Conservation (phyloP, 2,888 invertebrate genomes). For the Onchidella celtica region DNA sequence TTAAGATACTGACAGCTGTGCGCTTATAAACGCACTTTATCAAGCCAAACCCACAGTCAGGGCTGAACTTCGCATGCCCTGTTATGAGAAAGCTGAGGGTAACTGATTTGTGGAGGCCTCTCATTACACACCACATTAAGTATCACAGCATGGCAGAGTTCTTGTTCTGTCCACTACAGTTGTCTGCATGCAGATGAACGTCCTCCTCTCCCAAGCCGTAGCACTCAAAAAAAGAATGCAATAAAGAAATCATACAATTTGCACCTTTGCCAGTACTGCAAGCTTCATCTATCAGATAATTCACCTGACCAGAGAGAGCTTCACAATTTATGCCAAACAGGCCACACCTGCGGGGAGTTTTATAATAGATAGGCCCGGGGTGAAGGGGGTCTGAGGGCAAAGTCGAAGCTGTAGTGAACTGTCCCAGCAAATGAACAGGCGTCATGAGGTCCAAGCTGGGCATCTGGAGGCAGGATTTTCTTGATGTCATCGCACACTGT, state of each 20-base stretch:
- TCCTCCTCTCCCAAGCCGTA: constrained; percentile 50
- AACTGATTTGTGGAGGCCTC: constrained; percentile 23
- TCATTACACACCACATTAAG: constrained; percentile 40
- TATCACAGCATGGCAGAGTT: constrained; percentile 49
- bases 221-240: constrained; percentile 49
- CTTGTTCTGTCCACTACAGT: constrained; percentile 49
- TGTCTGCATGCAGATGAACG: constrained; percentile 40
- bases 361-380: constrained; percentile 62
- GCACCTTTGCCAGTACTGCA: constrained; percentile 47
- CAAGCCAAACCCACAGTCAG: constrained; percentile 55
- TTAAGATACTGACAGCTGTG: constrained; percentile 41
- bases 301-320: constrained; percentile 48
- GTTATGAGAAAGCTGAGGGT: constrained; percentile 40
- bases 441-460: background rate
- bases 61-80: constrained; percentile 55
- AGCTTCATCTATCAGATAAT: constrained; percentile 60
- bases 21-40: constrained; percentile 44
- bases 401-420: constrained; percentile 59
- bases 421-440: background rate
- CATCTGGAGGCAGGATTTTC: background rate
- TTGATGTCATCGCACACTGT: too few species aligned
- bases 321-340: constrained; percentile 61
- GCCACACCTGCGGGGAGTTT: constrained; percentile 60
- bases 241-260: constrained; percentile 39
- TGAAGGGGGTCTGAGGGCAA: constrained; percentile 58